These are phyloP conservation scores for Tylochromis polylepis DNA, from an alignment of 2,113 vertebrate species.

Conservation along the genomic window DNA sequence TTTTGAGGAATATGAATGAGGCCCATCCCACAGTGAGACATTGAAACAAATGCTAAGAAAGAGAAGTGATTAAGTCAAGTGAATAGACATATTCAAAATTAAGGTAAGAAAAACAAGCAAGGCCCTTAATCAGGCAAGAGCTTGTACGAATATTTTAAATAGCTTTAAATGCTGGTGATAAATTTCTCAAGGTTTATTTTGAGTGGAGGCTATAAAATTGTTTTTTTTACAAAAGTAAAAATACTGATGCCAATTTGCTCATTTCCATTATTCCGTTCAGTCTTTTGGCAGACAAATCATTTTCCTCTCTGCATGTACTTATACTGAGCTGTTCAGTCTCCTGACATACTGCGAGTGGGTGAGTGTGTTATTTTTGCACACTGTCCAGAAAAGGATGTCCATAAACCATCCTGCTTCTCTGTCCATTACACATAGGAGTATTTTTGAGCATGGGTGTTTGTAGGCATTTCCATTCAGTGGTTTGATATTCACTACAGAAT, in stretches of 20 bases:
- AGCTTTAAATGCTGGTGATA: neutral
- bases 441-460: neutral
- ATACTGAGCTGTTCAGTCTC: neutral
- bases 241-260: neutral
- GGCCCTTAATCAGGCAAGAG: neutral
- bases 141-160: neutral
- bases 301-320: neutral
- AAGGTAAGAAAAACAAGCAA: neutral
- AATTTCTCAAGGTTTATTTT: neutral
- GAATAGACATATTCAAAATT: neutral
- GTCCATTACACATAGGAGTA: neutral
- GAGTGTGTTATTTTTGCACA: conserved; percentile 37
- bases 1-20: neutral
- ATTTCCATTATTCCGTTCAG: neutral
- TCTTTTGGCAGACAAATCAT: neutral
- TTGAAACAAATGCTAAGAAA: neutral
- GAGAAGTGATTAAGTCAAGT: neutral
- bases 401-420: neutral
- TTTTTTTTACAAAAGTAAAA: neutral
- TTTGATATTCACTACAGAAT: neutral
- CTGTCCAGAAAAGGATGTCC: neutral
- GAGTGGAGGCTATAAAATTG: neutral
- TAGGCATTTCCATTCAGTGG: neutral
- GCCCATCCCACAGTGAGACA: neutral
- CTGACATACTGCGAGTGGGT: conserved; percentile 53